phyloP scores from a whole-genome alignment of 1,140 invertebrate species.

The Neodiprion fabricii region DNA sequence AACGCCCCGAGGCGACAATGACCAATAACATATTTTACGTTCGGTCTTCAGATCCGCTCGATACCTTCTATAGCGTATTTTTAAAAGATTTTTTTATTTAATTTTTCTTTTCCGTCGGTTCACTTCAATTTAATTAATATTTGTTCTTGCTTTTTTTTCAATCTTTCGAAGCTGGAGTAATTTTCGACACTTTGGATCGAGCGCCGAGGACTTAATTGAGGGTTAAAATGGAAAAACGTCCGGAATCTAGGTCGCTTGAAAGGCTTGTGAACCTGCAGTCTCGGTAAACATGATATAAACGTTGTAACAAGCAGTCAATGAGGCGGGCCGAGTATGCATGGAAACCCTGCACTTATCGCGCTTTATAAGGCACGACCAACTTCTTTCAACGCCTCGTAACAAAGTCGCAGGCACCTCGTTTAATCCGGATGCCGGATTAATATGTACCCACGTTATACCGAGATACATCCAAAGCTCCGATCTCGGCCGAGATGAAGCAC shows the following conservation, averaged over 20 bases:
- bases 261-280: background rate
- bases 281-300: background rate
- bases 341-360: background rate
- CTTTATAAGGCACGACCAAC: background rate
- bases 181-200: background rate
- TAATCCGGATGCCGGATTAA: background rate
- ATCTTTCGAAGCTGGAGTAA: background rate
- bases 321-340: background rate
- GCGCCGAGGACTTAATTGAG: background rate
- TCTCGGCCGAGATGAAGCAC: too few relatives aligned
- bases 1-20: too few relatives aligned
- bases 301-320: background rate
- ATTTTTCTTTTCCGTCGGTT: too few relatives aligned
- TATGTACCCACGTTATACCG: too few relatives aligned
- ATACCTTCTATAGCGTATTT: too few relatives aligned
- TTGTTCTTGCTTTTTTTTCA: background rate
- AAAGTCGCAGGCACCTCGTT: background rate
- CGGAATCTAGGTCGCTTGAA: background rate
- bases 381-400: constrained; percentile 1
- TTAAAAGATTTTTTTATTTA: too few relatives aligned
- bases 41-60: too few relatives aligned
- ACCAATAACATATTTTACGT: too few relatives aligned
- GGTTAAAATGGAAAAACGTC: too few relatives aligned
- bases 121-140: too few relatives aligned
- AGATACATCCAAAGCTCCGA: too few relatives aligned